Percentiles rank a stretch among this genome's conserved stretches.
Evolutionary conservation across 2,797 vertebrate species (phyloP).

Genomic region (Squalus acanthias): DNA sequence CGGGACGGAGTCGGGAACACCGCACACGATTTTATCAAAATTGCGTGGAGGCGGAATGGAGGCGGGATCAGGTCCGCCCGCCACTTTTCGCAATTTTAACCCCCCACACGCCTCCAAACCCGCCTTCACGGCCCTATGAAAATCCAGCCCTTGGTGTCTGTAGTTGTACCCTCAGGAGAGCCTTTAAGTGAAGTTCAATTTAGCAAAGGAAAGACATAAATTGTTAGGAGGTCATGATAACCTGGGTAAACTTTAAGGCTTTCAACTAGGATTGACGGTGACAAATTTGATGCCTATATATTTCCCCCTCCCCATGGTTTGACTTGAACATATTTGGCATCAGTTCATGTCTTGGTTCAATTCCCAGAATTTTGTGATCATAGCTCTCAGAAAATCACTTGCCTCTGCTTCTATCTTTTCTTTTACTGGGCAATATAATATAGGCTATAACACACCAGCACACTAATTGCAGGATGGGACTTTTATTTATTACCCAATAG

Average conservation of each 20-base stretch:
- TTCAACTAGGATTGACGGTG: not conserved
- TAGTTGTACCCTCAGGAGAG: not conserved
- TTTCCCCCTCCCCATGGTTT: no score
- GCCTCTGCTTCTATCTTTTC: not conserved
- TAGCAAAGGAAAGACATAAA: not conserved
- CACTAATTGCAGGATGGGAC: no score
- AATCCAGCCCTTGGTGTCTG: no score
- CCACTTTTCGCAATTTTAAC: no score
- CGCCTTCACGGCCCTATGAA: no score
- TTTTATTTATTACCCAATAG: slow-evolving; percentile 8
- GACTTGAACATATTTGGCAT: not conserved
- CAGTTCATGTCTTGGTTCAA: not conserved
- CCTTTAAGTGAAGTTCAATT: slow-evolving; percentile 24
- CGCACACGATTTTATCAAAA: no score
- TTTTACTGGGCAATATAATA: not conserved
- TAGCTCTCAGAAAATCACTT: not conserved
- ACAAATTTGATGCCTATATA: not conserved
- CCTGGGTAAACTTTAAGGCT: not conserved
- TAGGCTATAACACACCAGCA: not conserved
- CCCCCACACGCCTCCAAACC: no score
- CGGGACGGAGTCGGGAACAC: no score
- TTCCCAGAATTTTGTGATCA: not conserved
- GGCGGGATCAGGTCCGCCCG: no score
- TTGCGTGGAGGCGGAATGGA: no score
- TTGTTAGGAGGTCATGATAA: not conserved